Evolutionary conservation across 92 coral and sea anemone genomes (phyloP), one percentile per base, ranked within the genome.

Genomic region (Porites evermanni): DNA sequence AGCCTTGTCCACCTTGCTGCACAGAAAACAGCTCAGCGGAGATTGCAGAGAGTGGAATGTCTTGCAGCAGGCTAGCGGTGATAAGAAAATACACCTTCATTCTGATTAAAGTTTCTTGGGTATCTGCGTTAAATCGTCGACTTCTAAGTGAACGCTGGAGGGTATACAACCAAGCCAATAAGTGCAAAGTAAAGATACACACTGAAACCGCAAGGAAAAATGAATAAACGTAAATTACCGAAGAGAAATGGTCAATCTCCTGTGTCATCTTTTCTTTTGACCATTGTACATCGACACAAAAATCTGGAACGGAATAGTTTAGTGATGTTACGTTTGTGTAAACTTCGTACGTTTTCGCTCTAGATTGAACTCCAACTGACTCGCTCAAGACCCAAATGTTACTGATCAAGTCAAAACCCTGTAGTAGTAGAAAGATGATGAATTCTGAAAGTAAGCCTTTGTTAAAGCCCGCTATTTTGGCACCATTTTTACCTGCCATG

Each of bases 31-130:
- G 90, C 87, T 95, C 94, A 70, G 98, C 98, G 1, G 99, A 92
- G 16, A 96, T 84, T 5, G 98, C 81, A 32, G 99, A 95, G 29
- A 96, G 87, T 47, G 99, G 99, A n/a, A 96, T 93, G 67, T 96
- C 99, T 70, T 96, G 88, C 75, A 96, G 67, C 17, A 96, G 72
- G 77, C 95, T 95, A 29, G 93, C 98, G 2, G 95, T 95, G 24
- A 92, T 70, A 4, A 95, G 87, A 82, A 96, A 96, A 24, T 66
- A 82, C 53, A 93, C 90, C 74, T 96, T 95, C 88, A 94, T 96
- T 52, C 66, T 87, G 18, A 96, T 89, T 50, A 96, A 83, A 9
- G 84, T 79, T 8, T 70, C 86, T 86, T 94, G 90, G 1, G 93
- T 91, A 23, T 95, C 89, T 19, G 90, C 88, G 20, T 93, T 91